Base-by-base conservation (phyloP, 2,797 vertebrate genomes). In the Trachops cirrhosus region DNA sequence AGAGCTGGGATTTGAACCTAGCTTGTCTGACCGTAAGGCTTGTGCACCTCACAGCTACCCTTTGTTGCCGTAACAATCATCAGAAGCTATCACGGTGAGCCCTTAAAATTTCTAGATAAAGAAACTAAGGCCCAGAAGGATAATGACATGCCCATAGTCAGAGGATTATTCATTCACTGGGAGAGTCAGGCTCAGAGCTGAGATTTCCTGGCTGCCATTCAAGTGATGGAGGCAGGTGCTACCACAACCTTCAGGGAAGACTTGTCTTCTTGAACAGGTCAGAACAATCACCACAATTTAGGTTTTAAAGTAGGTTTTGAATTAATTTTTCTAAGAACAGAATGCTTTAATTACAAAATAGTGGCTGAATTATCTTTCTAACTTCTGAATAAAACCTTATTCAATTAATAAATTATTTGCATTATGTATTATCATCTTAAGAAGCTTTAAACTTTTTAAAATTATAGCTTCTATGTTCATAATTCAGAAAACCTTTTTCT, bases 291-390 rank as follows among this genome's bases (percentile, higher is more conserved):
- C 54, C 26, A 88, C n/a, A 79, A 16, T 54, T 73, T 79, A 77
- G 46, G 26, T 93, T 89, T 95, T 83, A 87, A 91, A 75, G 86
- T 14, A 59, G 29, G 15, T 75, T 94, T 77, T 82, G 15, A 21
- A 22, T 86, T 75, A 50, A 83, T 68, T 74, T 86, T 91, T 91
- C 71, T 74, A 93, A 85, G 48, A 86, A 48, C 32, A 68, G 57
- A 52, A 46, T 75, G 22, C 24, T 80, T 86, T 86, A 74, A 87
- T 95, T 75, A 92, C 24, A 92, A 68, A 95, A 37, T 79, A 94
- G 67, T 92, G 91, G 48, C 52, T 73, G 29, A 52, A 89, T 95
- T 92, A 12, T 82, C 59, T 71, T 75, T 82, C 21, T 91, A n/a
- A 88, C 15, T 73, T 93, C 70, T 85, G 37, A 95, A 26, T 71